These are phyloP conservation scores for Didymodactylos carnosus DNA, from an alignment of 2,888 invertebrate species.

Conservation along the genomic window DNA sequence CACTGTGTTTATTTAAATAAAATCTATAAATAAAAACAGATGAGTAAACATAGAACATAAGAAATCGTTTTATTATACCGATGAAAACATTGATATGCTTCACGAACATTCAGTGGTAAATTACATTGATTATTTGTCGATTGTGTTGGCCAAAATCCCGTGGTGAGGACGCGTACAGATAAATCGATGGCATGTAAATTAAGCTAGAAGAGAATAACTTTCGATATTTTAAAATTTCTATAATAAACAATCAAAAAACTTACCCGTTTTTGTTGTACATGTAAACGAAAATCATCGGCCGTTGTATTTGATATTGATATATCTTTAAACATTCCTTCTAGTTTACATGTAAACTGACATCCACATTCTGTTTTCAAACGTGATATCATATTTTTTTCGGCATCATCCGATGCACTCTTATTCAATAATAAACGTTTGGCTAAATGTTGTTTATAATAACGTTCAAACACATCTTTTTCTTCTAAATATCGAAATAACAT, in stretches of 20 bases:
- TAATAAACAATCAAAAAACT: not conserved
- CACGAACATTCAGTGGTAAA: constrained; percentile 69
- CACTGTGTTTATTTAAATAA: constrained; percentile 90
- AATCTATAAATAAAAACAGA: no score
- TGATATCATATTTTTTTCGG: constrained; percentile 99
- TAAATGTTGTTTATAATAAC: constrained; percentile 96
- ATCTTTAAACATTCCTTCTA: constrained; percentile 99
- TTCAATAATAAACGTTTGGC: constrained; percentile 88
- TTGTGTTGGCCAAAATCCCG: constrained; percentile 86
- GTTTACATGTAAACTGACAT: constrained; percentile 96
- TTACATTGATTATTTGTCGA: constrained; percentile 58
- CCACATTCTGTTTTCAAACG: constrained; percentile 99
- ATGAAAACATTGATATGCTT: constrained; percentile 74
- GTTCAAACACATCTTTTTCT: constrained; percentile 97
- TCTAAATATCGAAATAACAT: constrained; percentile 92
- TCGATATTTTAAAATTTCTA: no score
- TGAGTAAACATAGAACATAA: no score
- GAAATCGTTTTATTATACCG: no score
- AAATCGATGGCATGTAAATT: constrained; percentile 59
- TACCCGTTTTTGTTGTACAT: not conserved
- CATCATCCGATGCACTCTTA: constrained; percentile 95
- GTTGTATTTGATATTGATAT: constrained; percentile 96
- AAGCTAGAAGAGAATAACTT: not conserved
- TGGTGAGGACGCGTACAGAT: constrained; percentile 85
- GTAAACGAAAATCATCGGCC: constrained; percentile 74